Percentiles rank a stretch among this genome's conserved stretches.
These are phyloP conservation scores for Cricetomys ansorgei DNA, from an alignment of 2,113 vertebrate genomes.

Conservation along the genomic window DNA sequence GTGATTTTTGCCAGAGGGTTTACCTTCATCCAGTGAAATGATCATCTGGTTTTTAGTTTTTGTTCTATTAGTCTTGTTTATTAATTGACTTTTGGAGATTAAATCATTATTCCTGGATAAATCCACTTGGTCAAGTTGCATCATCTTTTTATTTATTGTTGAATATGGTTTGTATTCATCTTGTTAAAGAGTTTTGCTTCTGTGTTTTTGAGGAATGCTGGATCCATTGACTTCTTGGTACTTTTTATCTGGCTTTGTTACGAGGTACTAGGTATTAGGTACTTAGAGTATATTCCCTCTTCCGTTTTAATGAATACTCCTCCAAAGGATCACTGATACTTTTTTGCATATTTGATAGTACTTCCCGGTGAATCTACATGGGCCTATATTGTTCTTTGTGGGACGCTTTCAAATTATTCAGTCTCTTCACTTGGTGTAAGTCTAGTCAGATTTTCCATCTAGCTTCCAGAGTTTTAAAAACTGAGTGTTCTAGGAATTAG, in stretches of 20 bases:
- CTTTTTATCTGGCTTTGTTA: not conserved
- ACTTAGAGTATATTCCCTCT: not conserved
- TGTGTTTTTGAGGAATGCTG: not conserved
- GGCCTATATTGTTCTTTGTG: not conserved
- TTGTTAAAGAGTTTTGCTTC: not conserved
- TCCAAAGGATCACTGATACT: not conserved
- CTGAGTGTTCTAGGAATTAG: not conserved
- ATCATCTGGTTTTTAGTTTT: not conserved
- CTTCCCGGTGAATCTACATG: not conserved
- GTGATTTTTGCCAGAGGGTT: not conserved
- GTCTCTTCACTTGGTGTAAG: not conserved
- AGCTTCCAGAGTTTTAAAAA: not conserved
- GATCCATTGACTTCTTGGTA: not conserved
- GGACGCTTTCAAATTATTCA: not conserved
- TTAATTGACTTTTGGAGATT: not conserved
- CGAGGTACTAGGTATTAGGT: not conserved
- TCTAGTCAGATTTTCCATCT: not conserved
- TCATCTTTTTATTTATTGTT: not conserved
- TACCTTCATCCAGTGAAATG: not conserved
- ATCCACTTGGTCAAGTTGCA: not conserved
- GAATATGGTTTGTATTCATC: constrained; percentile 2
- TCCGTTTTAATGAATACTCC: not conserved
- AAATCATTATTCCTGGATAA: not conserved
- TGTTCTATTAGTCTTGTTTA: not conserved
- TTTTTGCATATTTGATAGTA: not conserved